Evolutionary conservation across 2,888 invertebrate species (phyloP).

Genomic region (Hoplodrina ambigua): DNA sequence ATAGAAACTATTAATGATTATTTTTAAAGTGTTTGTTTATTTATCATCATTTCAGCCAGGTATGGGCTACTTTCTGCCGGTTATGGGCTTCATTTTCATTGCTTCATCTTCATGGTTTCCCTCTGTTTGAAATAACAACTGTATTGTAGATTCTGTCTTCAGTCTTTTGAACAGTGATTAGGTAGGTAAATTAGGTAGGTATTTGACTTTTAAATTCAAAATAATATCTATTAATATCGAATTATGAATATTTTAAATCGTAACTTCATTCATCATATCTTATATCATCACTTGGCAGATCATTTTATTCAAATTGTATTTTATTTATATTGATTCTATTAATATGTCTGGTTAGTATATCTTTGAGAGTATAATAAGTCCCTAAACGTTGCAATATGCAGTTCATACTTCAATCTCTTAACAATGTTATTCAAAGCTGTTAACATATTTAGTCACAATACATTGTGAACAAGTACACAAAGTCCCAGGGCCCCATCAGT

Average conservation of each 20-base stretch:
- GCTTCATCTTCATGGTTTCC: too few species aligned
- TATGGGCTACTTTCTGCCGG: not conserved
- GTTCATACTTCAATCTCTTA: not conserved
- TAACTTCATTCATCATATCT: too few species aligned
- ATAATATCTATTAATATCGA: too few species aligned
- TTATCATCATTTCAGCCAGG: not conserved
- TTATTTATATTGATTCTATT: too few species aligned
- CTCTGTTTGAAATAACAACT: not conserved
- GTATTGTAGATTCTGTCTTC: not conserved
- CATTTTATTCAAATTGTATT: too few species aligned
- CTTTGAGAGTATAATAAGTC: not conserved
- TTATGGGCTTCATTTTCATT: not conserved
- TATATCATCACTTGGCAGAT: not conserved
- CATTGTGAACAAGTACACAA: conserved; percentile 35
- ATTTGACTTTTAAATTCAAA: too few species aligned
- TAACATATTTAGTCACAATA: conserved; percentile 3
- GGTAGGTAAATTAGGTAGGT: too few species aligned
- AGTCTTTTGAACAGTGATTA: not conserved
- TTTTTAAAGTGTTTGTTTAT: conserved; percentile 14
- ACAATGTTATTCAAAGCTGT: not conserved
- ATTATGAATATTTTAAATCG: too few species aligned
- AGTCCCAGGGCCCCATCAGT: conserved; percentile 33
- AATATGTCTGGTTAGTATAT: not conserved
- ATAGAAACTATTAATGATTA: not conserved
- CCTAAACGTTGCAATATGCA: not conserved